Percentiles rank a stretch among this genome's conserved stretches.
Evolutionary conservation across 2,797 vertebrate species (phyloP).

Genomic region (Alosa sapidissima): DNA sequence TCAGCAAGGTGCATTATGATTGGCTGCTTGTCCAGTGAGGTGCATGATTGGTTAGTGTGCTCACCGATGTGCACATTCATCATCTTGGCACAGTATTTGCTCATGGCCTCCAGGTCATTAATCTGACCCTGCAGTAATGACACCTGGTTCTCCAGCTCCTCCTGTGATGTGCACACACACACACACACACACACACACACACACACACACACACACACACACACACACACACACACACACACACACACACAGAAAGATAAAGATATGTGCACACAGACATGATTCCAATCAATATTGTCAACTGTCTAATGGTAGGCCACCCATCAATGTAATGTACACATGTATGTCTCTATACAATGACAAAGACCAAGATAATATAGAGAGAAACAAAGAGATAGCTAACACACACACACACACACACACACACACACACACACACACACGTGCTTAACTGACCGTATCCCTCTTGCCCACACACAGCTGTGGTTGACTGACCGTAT

Average conservation of each 20-base stretch:
- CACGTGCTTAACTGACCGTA: not conserved
- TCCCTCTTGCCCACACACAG: too few relatives aligned
- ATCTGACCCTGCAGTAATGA: constrained; percentile 97
- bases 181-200: constrained; percentile 26
- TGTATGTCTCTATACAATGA: too few relatives aligned
- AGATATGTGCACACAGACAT: not conserved
- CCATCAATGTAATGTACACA: too few relatives aligned
- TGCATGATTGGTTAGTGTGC: constrained; percentile 50
- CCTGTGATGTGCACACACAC: constrained; percentile 66
- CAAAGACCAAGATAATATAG: not conserved
- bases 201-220: constrained; percentile 23
- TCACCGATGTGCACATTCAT: constrained; percentile 96
- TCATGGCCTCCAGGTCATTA: constrained; percentile 98
- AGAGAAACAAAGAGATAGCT: not conserved
- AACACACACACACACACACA: too few relatives aligned
- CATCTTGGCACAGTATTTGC: constrained; percentile 96
- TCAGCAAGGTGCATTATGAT: not conserved
- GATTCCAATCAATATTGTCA: not conserved
- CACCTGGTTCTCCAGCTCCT: constrained; percentile 92
- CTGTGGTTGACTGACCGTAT: constrained; percentile 75
- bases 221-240: not conserved
- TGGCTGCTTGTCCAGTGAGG: not conserved
- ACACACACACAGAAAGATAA: not conserved
- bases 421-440: not conserved
- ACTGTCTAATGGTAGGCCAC: too few relatives aligned